Percentiles rank a stretch among this genome's conserved stretches.
phyloP scores from a whole-genome alignment of 2,797 vertebrate genomes.

The Gambusia yucatana region DNA sequence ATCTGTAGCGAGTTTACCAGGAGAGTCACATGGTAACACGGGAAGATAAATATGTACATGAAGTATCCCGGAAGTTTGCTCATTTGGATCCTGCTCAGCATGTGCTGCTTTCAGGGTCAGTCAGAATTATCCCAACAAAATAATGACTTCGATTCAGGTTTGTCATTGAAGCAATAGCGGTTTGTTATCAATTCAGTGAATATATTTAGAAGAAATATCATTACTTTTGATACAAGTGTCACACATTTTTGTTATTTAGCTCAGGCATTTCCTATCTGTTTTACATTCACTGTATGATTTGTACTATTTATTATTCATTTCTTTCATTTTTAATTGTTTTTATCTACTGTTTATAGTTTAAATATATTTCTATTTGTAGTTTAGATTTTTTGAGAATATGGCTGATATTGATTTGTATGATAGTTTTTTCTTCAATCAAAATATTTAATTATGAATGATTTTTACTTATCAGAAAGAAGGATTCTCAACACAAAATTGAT shows the following conservation, averaged over 20 bases:
- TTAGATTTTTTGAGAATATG: neutral
- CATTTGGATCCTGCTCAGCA: slow-evolving; percentile 64
- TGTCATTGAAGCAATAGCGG: neutral
- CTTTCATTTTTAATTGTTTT: neutral
- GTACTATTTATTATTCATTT: neutral
- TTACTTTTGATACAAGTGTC: neutral
- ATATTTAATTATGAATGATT: neutral
- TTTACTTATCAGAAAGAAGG: neutral
- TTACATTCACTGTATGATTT: neutral
- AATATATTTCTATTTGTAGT: neutral
- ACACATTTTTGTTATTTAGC: neutral
- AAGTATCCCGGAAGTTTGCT: slow-evolving; percentile 68
- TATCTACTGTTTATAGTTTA: neutral
- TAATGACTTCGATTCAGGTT: neutral
- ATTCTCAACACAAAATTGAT: neutral
- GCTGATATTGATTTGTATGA: neutral
- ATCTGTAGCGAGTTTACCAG: neutral
- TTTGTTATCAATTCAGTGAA: neutral
- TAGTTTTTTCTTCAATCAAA: neutral
- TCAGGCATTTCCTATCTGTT: neutral
- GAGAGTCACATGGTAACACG: neutral
- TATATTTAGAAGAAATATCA: neutral
- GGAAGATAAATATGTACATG: slow-evolving; percentile 46
- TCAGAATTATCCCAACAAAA: neutral
- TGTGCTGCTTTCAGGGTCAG: neutral